A percentile compares a stretch with the other conserved stretches of the same genome.
phyloP scores from a whole-genome alignment of 2,888 invertebrate genomes.

The Thecocarcelia acutangulata region DNA sequence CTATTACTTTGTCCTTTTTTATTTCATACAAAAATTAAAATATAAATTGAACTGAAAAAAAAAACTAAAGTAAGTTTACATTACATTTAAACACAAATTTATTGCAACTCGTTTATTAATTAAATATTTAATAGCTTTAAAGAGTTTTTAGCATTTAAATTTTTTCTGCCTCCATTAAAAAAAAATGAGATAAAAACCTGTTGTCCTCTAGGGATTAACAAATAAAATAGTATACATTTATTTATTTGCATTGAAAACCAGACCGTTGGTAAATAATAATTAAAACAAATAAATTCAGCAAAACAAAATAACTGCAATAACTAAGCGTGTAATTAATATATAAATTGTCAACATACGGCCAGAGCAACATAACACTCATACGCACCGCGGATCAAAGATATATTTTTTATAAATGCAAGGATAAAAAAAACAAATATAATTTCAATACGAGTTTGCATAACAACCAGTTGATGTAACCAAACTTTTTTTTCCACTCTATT shows the following conservation, averaged over 20 bases:
- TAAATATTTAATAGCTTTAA: constrained; percentile 36
- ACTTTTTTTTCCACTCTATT: background rate
- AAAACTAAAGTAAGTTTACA: background rate
- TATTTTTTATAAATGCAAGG: background rate
- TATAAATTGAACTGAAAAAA: background rate
- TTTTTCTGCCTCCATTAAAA: background rate
- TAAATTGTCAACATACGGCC: constrained; percentile 53
- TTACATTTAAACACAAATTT: background rate
- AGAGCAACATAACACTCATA: background rate
- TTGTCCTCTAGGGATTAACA: constrained; percentile 42
- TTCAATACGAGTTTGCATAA: constrained; percentile 15
- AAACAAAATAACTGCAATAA: constrained; percentile 45
- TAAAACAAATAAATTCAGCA: constrained; percentile 63
- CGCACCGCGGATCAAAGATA: background rate
- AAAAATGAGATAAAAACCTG: constrained; percentile 5
- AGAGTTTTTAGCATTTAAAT: constrained; percentile 3
- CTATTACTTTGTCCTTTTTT: too few relatives aligned
- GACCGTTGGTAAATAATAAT: constrained; percentile 61
- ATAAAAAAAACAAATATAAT: background rate
- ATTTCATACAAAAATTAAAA: background rate
- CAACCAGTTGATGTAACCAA: constrained; percentile 33
- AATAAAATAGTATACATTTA: constrained; percentile 44
- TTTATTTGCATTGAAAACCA: constrained; percentile 58
- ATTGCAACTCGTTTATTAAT: constrained; percentile 3
- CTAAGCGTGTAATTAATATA: constrained; percentile 67